Evolutionary conservation across 2,888 invertebrate genomes (phyloP).

Genomic region (Adelognathus sp.): DNA sequence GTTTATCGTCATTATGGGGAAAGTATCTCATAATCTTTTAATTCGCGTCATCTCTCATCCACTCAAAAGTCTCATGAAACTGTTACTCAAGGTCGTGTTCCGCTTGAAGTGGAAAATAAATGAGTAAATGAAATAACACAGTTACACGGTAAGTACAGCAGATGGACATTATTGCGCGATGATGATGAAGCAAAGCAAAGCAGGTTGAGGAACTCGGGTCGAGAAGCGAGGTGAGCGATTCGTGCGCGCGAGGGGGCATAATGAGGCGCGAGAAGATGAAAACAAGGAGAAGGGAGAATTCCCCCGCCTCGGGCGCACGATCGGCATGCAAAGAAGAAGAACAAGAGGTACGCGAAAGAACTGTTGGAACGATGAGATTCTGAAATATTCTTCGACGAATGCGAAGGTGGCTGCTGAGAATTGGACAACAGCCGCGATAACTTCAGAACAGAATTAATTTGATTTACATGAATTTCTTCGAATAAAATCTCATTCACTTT

Average conservation of each 20-base stretch:
- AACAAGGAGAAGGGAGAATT: slow-evolving; percentile 8
- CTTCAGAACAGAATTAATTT: too few relatives aligned
- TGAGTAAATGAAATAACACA: not conserved
- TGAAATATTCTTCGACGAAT: not conserved
- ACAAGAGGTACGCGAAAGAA: not conserved
- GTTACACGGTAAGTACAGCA: not conserved
- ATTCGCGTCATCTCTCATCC: not conserved
- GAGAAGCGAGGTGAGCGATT: not conserved
- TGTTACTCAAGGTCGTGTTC: not conserved
- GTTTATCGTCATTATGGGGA: too few relatives aligned
- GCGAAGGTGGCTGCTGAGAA: not conserved
- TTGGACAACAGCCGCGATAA: too few relatives aligned
- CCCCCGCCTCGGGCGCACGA: not conserved
- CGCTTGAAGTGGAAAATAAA: not conserved
- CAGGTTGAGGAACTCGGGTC: slow-evolving; percentile 31
- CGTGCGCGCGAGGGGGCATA: not conserved
- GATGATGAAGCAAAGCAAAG: slow-evolving; percentile 16
- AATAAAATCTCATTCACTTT: too few relatives aligned
- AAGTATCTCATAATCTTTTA: not conserved
- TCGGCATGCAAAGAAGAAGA: not conserved
- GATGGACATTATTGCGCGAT: not conserved
- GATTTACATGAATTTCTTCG: too few relatives aligned
- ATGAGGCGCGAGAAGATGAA: slow-evolving; percentile 12
- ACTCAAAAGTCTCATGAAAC: not conserved
- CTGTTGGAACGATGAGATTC: not conserved